Percentiles rank a stretch among this genome's conserved stretches.
These are phyloP conservation scores for Magallana gigas DNA, from an alignment of 1,140 invertebrate species.

Conservation along the genomic window DNA sequence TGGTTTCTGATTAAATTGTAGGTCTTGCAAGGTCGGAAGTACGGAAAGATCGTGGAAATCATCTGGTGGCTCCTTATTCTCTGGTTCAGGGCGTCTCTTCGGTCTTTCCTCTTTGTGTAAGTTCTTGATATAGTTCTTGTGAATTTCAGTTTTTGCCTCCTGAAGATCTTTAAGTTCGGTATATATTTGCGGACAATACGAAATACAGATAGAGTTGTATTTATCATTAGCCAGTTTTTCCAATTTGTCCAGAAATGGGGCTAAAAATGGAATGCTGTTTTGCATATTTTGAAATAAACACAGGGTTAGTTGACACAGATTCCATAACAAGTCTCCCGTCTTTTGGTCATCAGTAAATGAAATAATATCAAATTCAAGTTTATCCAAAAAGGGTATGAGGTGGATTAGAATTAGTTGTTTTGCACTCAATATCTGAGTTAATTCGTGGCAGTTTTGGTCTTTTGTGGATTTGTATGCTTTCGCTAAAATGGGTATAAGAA, in stretches of 20 bases:
- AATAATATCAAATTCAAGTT: background rate
- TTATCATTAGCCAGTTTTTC: background rate
- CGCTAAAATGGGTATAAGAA: constrained; percentile 41
- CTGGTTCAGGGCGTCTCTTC: background rate
- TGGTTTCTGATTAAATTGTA: constrained; percentile 67
- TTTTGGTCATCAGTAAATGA: background rate
- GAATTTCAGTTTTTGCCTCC: background rate
- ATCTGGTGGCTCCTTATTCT: constrained; percentile 62
- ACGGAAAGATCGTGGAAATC: constrained; percentile 74
- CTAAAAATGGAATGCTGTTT: background rate
- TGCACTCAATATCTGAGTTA: background rate
- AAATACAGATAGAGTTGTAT: background rate
- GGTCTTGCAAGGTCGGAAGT: constrained; percentile 71
- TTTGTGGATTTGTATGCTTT: constrained; percentile 22
- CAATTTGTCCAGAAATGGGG: background rate
- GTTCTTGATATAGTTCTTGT: background rate
- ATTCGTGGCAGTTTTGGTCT: background rate
- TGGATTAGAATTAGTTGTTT: background rate
- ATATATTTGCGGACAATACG: background rate
- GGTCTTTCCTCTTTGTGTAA: background rate
- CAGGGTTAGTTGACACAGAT: background rate
- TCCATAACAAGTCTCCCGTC: background rate
- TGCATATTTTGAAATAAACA: constrained; percentile 2
- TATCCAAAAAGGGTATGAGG: background rate
- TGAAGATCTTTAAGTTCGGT: background rate